Evolutionary conservation across 2,888 invertebrate genomes (phyloP).

Genomic region (Nasonovia ribisnigri): DNA sequence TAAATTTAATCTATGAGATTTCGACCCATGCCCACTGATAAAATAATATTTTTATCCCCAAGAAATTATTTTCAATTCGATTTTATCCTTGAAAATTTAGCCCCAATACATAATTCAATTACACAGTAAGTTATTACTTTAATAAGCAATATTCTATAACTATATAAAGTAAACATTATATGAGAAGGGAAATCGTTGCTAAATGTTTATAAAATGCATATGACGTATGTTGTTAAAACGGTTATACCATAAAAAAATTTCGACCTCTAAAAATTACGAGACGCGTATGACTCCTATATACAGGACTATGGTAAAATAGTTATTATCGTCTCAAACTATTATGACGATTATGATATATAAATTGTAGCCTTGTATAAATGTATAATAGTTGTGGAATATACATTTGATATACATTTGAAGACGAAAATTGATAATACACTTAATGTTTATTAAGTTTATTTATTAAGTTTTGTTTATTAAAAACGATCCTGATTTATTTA

Average conservation of each 20-base stretch:
- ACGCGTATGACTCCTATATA: neutral
- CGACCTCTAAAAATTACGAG: neutral
- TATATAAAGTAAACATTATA: neutral
- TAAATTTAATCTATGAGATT: neutral
- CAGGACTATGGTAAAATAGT: neutral
- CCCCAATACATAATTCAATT: neutral
- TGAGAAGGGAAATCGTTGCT: neutral
- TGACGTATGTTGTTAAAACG: neutral
- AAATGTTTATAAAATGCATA: neutral
- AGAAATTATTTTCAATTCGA: neutral
- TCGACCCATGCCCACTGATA: neutral
- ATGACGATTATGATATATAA: neutral
- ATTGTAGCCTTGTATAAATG: neutral
- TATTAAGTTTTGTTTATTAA: too few relatives aligned
- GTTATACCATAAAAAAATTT: neutral
- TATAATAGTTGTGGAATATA: too few relatives aligned
- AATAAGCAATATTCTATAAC: neutral
- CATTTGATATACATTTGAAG: too few relatives aligned
- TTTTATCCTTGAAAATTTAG: neutral
- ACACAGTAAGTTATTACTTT: neutral
- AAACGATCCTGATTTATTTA: neutral
- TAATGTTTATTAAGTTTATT: too few relatives aligned
- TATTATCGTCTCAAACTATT: neutral
- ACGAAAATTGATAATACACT: neutral
- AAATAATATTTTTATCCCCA: neutral